Conservation (phyloP, 2,113 vertebrate species). For the Cavia porcellus region DNA sequence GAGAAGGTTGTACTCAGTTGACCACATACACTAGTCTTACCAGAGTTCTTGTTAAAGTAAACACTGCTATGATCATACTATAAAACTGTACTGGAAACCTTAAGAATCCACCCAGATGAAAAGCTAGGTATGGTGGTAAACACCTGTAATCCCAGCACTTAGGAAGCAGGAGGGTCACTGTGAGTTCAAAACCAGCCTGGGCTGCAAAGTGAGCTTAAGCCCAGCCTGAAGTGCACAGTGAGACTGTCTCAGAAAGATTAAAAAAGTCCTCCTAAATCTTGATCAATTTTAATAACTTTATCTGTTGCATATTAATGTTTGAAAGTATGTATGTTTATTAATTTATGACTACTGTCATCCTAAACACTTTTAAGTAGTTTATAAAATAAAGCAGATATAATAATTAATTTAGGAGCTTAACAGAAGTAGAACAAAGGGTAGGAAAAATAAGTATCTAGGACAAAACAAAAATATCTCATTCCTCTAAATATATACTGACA, state of each 20-base stretch:
- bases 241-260: no score
- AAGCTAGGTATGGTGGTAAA: no score
- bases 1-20: not conserved
- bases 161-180: no score
- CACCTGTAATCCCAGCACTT: no score
- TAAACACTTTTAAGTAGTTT: not conserved
- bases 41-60: not conserved
- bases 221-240: no score
- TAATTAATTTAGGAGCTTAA: not conserved
- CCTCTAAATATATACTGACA: not conserved
- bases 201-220: no score
- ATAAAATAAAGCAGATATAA: not conserved
- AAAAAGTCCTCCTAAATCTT: no score
- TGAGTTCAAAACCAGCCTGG: no score
- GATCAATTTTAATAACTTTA: not conserved
- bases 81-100: not conserved
- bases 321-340: not conserved
- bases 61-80: not conserved
- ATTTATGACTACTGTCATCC: not conserved
- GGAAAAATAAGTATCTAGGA: not conserved
- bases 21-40: not conserved
- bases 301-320: not conserved
- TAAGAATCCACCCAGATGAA: not conserved
- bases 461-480: not conserved
- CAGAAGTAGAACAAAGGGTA: not conserved